A percentile compares a stretch with the other conserved stretches of the same genome.
Evolutionary conservation across 2,113 vertebrate species (phyloP).

Genomic region (Corapipo altera): DNA sequence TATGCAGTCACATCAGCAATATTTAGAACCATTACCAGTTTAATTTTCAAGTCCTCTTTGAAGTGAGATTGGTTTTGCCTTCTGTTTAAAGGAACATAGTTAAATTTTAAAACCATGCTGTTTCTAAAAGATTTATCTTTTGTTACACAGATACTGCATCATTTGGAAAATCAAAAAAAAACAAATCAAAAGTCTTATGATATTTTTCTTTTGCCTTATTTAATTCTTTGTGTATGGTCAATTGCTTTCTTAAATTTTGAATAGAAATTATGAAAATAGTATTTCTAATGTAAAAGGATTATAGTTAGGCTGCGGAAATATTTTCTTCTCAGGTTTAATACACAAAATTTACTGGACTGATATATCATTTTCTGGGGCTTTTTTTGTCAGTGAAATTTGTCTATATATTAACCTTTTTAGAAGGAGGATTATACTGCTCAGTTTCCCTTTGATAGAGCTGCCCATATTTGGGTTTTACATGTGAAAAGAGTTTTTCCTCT

Average conservation of each 20-base stretch:
- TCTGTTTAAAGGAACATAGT: not conserved
- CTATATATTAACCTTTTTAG: not conserved
- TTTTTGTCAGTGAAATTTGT: not conserved
- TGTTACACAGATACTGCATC: not conserved
- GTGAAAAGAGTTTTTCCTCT: not conserved
- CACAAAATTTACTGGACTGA: not conserved
- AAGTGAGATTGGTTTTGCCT: not conserved
- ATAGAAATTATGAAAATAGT: not conserved
- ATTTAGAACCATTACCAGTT: not conserved
- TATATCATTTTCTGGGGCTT: not conserved
- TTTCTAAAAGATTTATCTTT: not conserved
- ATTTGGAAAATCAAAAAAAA: not conserved
- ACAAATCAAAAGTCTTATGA: rapidly evolving
- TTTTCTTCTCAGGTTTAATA: not conserved
- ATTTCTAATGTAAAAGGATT: not conserved
- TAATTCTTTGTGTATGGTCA: not conserved
- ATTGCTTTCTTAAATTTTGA: not conserved
- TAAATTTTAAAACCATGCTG: not conserved
- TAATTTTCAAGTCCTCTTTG: not conserved
- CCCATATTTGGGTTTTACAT: not conserved
- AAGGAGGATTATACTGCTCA: not conserved
- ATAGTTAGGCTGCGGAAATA: not conserved
- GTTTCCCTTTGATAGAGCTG: not conserved
- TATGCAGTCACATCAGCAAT: not conserved
- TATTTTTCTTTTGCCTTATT: not conserved